Percentiles rank a stretch among this genome's conserved stretches.
Conservation (phyloP, 2,113 vertebrate genomes). For the Cnemophilus loriae region DNA sequence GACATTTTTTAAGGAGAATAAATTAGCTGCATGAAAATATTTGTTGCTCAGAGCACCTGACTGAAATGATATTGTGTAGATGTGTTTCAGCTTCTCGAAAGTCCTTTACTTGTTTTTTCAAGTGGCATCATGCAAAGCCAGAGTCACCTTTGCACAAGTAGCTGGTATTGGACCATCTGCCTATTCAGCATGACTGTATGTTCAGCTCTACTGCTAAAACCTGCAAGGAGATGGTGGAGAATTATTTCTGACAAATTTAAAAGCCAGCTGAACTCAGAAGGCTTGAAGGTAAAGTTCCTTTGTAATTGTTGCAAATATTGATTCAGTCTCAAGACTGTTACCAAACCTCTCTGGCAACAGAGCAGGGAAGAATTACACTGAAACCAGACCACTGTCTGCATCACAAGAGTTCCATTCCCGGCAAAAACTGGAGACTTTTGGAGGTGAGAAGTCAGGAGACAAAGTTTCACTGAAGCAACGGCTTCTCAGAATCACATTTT, state of each 20-base stretch:
- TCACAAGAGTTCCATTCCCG: not conserved
- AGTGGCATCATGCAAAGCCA: not conserved
- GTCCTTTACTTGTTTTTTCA: not conserved
- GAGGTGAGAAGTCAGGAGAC: not conserved
- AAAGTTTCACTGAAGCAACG: not conserved
- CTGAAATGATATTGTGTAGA: not conserved
- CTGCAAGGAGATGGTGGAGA: not conserved
- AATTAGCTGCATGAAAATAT: not conserved
- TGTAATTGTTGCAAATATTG: conserved; percentile 23
- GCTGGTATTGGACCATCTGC: not conserved
- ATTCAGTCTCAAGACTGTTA: not conserved
- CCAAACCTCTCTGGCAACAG: not conserved
- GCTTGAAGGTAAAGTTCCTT: not conserved
- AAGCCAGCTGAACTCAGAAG: not conserved
- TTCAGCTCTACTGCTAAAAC: not conserved
- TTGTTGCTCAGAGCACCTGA: not conserved
- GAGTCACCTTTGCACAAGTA: not conserved
- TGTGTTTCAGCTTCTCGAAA: not conserved
- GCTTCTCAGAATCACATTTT: not conserved
- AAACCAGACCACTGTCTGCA: not conserved
- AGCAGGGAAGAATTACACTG: not conserved
- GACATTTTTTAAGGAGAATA: not conserved
- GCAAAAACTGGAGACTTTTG: not conserved
- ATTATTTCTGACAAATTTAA: not conserved
- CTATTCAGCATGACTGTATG: not conserved